phyloP scores from a whole-genome alignment of 2,888 invertebrate genomes.

The Beris chalybata region DNA sequence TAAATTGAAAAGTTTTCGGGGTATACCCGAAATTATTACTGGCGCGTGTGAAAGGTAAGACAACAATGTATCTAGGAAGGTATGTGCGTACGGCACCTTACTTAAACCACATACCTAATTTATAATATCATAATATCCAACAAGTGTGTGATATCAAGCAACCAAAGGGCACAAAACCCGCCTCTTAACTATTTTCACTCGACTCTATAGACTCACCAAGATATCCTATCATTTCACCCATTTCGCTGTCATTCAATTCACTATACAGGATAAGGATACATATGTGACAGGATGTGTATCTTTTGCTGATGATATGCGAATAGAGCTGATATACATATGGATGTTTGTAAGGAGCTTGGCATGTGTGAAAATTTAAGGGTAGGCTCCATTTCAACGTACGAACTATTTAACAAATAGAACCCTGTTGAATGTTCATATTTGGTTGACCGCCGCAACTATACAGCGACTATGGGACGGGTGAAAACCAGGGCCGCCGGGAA shows the following conservation, averaged over 20 bases:
- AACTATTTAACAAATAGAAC: slow-evolving; percentile 15
- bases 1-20: slow-evolving; percentile 37
- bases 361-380: not conserved
- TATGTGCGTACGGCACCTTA: no score
- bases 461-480: not conserved
- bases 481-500: not conserved
- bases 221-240: slow-evolving; percentile 17
- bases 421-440: slow-evolving; percentile 23
- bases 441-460: slow-evolving; percentile 18
- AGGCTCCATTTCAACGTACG: no score
- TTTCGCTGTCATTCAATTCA: slow-evolving; percentile 14
- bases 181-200: no score
- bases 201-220: no score
- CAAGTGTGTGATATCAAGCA: no score
- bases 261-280: slow-evolving; percentile 1
- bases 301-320: not conserved
- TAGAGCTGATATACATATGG: not conserved
- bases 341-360: slow-evolving; percentile 4
- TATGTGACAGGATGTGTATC: slow-evolving; percentile 3
- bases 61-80: slow-evolving; percentile 4
- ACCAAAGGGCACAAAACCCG: no score
- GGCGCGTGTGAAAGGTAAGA: slow-evolving; percentile 21
- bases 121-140: no score
- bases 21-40: slow-evolving; percentile 21
- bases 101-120: no score